Base-by-base conservation (phyloP, 2,888 invertebrate species). In the Coelinius sp. region DNA sequence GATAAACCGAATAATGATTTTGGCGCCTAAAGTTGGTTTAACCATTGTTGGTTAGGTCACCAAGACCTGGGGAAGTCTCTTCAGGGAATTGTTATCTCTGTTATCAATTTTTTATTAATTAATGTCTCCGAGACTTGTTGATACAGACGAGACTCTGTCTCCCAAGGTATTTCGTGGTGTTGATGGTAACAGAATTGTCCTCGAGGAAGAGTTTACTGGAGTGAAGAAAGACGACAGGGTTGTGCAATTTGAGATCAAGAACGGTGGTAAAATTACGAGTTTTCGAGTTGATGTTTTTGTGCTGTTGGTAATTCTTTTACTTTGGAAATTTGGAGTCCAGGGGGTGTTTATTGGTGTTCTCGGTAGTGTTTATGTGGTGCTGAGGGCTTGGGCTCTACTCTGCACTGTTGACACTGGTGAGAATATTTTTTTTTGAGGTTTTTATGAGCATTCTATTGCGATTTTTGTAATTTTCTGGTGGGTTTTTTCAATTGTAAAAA, bases 331-430 rank as follows among this genome's bases (percentile, higher is more conserved):
- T 12, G 8, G 35, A 5, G 12, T n/a, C 10, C 20, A 70, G 31
- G 20, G 31, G n/a, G 20, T 49, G 7, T 35, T 52, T 38, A 25
- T 70, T 1, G 8, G 79, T 0, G 31, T 74, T 1, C 8, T 79
- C 3, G 74, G 69, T 3, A n/a, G 56, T 6, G 25, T 78, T 24
- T 64, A 75, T 59, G 41, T 82, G n/a, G 24, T 75, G 20, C 35
- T 84, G 0, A 79, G 79, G 53, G 77, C 78, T 31, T 80, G 78
- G 67, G 74, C 65, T 25, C 74, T 80, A 6, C 8, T 82, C 17
- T 76, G 81, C 7, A 77, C 83, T 35, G 72, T 78, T 2, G 79
- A 78, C 53, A 78, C 79, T 73, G 85, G 85, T 85, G 62, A 66
- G 81, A 81, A 49, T 12, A 38, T 38, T 44, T 49, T 14, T 2